These are phyloP conservation scores for Petrocephalus zakoni DNA, from an alignment of 2,113 vertebrate genomes.

Conservation along the genomic window DNA sequence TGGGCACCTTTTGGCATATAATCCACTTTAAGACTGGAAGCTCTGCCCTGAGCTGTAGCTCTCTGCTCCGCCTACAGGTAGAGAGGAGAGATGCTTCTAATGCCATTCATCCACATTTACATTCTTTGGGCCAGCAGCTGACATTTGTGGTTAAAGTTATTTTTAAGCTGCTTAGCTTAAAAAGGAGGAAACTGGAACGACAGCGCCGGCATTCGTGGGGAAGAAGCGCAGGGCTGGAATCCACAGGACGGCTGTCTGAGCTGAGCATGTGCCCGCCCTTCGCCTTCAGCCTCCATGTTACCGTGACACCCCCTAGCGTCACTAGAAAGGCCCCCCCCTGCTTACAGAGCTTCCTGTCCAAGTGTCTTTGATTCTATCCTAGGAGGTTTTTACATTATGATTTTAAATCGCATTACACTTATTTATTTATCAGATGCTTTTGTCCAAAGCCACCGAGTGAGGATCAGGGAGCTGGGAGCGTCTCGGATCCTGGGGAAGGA, in stretches of 20 bases:
- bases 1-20: not conserved
- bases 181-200: not conserved
- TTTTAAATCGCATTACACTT: too few relatives aligned
- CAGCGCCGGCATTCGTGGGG: not conserved
- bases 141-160: not conserved
- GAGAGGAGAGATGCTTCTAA: not conserved
- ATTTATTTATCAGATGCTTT: too few relatives aligned
- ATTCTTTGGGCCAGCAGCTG: not conserved
- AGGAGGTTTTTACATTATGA: too few relatives aligned
- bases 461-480: too few relatives aligned
- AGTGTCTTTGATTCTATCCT: too few relatives aligned
- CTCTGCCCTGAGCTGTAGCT: not conserved
- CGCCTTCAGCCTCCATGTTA: too few relatives aligned
- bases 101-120: not conserved
- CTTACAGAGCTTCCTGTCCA: too few relatives aligned
- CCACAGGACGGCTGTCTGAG: not conserved
- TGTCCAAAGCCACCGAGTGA: too few relatives aligned
- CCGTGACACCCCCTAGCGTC: too few relatives aligned
- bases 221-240: not conserved
- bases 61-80: not conserved
- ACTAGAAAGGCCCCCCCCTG: too few relatives aligned
- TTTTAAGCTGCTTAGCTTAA: not conserved
- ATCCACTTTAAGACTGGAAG: constrained; percentile 11
- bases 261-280: not conserved
- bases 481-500: too few relatives aligned